Evolutionary conservation across 1,140 invertebrate genomes (phyloP).

Genomic region (Bilobella aurantiaca): DNA sequence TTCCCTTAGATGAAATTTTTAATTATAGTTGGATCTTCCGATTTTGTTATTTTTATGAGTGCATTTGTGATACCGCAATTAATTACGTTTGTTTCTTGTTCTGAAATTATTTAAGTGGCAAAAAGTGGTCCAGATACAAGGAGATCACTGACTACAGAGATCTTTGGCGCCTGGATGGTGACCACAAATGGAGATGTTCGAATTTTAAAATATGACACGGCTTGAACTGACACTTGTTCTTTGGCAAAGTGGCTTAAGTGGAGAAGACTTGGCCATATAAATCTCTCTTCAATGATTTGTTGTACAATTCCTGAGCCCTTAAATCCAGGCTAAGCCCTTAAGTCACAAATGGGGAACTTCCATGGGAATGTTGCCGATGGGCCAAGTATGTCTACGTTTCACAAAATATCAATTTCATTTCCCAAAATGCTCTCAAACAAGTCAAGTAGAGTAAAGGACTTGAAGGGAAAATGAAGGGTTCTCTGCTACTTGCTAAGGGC

Average conservation of each 20-base stretch:
- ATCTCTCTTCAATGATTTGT: background rate
- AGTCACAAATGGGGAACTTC: background rate
- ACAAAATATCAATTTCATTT: background rate
- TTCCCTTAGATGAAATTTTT: too few relatives aligned
- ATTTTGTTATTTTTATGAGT: too few relatives aligned
- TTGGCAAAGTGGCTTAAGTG: background rate
- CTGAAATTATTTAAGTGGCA: too few relatives aligned
- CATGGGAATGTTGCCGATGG: background rate
- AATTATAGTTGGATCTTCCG: too few relatives aligned
- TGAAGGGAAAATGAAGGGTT: too few relatives aligned
- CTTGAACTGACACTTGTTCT: background rate
- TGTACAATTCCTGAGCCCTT: background rate
- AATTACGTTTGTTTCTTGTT: too few relatives aligned
- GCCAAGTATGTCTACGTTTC: background rate
- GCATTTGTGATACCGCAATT: too few relatives aligned
- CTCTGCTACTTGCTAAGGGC: background rate
- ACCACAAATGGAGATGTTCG: slow-evolving; percentile 4
- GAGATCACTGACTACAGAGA: background rate
- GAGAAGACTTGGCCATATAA: background rate
- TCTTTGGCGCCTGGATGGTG: background rate
- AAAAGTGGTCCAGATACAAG: background rate
- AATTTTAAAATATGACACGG: background rate
- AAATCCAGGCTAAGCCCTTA: background rate
- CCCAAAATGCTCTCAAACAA: too few relatives aligned
- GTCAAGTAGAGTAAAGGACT: too few relatives aligned